A percentile compares a stretch with the other conserved stretches of the same genome.
Evolutionary conservation across 1,140 invertebrate species (phyloP).

Genomic region (Caligus rogercresseyi): DNA sequence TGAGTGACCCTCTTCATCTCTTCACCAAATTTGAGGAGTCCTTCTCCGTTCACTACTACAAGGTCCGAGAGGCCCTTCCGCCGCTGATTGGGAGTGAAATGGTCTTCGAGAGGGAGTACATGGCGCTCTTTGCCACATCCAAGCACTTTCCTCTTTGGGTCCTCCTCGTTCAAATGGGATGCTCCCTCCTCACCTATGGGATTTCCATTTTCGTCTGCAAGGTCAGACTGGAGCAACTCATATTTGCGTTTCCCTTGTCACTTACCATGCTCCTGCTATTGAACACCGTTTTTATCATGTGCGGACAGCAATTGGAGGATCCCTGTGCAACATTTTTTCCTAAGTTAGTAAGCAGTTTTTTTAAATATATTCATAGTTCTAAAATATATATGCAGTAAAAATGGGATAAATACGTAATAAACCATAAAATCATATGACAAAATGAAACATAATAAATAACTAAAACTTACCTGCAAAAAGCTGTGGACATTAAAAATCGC

Average conservation of each 20-base stretch:
- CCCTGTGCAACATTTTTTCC: not conserved
- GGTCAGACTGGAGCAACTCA: not conserved
- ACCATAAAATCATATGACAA: not conserved
- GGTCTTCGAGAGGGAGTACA: not conserved
- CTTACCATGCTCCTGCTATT: not conserved
- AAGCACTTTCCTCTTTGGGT: not conserved
- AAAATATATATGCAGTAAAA: not conserved
- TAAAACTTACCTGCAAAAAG: not conserved
- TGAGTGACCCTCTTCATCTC: not conserved
- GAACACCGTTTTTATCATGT: not conserved
- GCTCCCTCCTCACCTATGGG: not conserved
- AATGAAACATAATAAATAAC: not conserved
- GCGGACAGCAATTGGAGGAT: not conserved
- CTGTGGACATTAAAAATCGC: not conserved
- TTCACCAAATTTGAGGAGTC: not conserved
- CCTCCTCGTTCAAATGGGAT: not conserved
- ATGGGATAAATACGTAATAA: not conserved
- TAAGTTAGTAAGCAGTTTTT: not conserved
- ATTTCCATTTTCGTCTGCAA: not conserved
- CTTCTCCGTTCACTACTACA: not conserved
- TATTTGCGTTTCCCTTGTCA: not conserved
- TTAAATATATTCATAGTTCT: not conserved
- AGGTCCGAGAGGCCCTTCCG: not conserved
- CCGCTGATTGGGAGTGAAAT: not conserved
- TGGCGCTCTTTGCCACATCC: not conserved